Base-by-base conservation (phyloP, 2,888 invertebrate species). In the Sarcophaga rosellei region DNA sequence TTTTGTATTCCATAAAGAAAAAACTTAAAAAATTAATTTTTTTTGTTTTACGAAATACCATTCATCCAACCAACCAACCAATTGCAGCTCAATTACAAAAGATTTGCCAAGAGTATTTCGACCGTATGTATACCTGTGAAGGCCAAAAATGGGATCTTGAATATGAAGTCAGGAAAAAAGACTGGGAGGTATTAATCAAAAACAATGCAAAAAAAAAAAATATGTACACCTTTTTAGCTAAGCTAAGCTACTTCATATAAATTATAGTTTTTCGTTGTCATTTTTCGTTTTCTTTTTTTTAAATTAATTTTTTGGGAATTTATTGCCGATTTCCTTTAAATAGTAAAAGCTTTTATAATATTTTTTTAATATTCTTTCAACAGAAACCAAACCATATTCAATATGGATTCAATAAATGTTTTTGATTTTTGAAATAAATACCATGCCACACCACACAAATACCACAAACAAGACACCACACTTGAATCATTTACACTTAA, bases 111-210 rank as follows among this genome's bases (percentile, higher is more conserved):
- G 97, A 97, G 95, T 98, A 98, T 96, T 96, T 97, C 96, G 96
- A 97, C 95, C 98, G 98, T 95, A 96, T 99, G 96, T 96, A 96
- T 96, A 95, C 96, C 95, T 97, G 98, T 96, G 99, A 99, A 96
- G 97, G 98, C 95, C 98, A 98, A 95, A 99, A 99, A 96, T 99
- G 99, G 97, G 99, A 99, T 97, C 98, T 99, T 97, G 99, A 99
- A 96, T 97, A 97, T 95, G 98, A 98, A 96, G 98, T 99, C 95
- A 97, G 98, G 95, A 98, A 98, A 96, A 98, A 98, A 96, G 99
- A 99, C 95, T 98, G 97, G 95, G 99, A 99, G 98, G 99, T 99
- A 97, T 84, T 75, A 44, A 77, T 35, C 25, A 15, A 12, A 15
- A 53, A 44, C 17, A 25, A 35, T 35, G 10, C 35, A 35, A 35